A percentile compares a stretch with the other conserved stretches of the same genome.
Evolutionary conservation across 1,140 invertebrate species (phyloP).

Genomic region (Scaptomyza pallida): DNA sequence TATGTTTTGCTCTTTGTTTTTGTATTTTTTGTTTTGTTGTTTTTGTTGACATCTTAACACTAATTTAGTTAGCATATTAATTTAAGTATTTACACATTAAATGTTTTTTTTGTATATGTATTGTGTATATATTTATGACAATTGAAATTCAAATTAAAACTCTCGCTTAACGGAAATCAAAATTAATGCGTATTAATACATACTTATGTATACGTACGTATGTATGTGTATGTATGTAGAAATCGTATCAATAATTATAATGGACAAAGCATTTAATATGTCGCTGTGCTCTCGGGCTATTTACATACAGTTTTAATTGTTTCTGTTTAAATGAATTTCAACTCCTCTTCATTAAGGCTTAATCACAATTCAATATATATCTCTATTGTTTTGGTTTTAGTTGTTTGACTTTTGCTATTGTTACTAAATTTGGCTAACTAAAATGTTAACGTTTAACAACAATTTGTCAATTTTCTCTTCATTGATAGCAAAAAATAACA

Average conservation of each 20-base stretch:
- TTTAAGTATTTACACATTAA: slow-evolving; percentile 69
- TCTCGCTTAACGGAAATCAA: slow-evolving; percentile 27
- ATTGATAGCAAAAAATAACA: slow-evolving; percentile 54
- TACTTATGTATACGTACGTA: slow-evolving; percentile 14
- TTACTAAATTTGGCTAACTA: slow-evolving; percentile 74
- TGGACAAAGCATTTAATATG: slow-evolving; percentile 35
- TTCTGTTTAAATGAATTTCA: slow-evolving; percentile 48
- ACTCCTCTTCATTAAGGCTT: slow-evolving; percentile 60
- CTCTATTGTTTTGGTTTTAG: slow-evolving; percentile 58
- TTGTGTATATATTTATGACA: slow-evolving; percentile 37
- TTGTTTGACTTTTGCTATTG: slow-evolving; percentile 55
- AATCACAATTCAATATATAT: slow-evolving; percentile 72
- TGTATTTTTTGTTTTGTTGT: too few relatives aligned
- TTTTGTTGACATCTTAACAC: slow-evolving; percentile 53
- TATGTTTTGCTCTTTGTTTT: slow-evolving; percentile 32
- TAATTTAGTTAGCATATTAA: slow-evolving; percentile 68
- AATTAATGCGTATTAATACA: slow-evolving; percentile 2
- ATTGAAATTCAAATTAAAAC: slow-evolving; percentile 32
- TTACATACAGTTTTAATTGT: slow-evolving; percentile 55
- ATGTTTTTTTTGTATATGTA: too few relatives aligned
- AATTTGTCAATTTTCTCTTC: slow-evolving; percentile 30
- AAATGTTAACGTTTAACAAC: slow-evolving; percentile 53
- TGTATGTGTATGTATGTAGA: slow-evolving; percentile 2
- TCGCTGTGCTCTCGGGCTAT: slow-evolving; percentile 49
- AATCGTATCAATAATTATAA: slow-evolving; percentile 39